A percentile compares a stretch with the other conserved stretches of the same genome.
These are phyloP conservation scores for Remorina albescens DNA, from an alignment of 2,797 vertebrate genomes.

Conservation along the genomic window DNA sequence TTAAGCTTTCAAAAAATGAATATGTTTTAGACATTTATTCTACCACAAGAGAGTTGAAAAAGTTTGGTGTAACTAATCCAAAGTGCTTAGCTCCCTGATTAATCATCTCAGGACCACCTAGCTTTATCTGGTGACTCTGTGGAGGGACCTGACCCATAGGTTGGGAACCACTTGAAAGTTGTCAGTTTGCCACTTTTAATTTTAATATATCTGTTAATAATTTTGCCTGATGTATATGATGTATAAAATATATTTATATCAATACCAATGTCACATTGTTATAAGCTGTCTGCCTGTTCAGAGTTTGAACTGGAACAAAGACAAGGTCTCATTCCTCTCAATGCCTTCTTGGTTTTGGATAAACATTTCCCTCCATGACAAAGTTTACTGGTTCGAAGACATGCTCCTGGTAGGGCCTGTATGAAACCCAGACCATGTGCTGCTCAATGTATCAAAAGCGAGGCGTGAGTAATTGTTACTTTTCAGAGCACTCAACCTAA, in stretches of 20 bases:
- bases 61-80: neutral
- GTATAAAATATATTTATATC: too few relatives aligned
- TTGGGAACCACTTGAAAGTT: neutral
- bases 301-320: neutral
- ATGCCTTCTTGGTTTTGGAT: neutral
- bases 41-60: too few relatives aligned
- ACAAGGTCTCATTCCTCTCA: neutral
- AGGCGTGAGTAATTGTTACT: neutral
- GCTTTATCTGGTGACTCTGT: neutral
- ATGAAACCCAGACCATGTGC: neutral
- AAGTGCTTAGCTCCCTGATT: neutral
- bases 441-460: neutral
- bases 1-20: too few relatives aligned
- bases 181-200: too few relatives aligned
- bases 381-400: neutral
- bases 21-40: too few relatives aligned
- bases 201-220: neutral
- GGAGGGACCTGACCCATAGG: neutral
- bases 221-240: neutral
- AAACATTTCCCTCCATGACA: neutral
- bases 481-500: neutral
- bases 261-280: too few relatives aligned
- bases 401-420: neutral
- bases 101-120: neutral
- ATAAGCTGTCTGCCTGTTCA: neutral